Base-by-base conservation (phyloP, 2,797 vertebrate genomes). In the Netta rufina region DNA sequence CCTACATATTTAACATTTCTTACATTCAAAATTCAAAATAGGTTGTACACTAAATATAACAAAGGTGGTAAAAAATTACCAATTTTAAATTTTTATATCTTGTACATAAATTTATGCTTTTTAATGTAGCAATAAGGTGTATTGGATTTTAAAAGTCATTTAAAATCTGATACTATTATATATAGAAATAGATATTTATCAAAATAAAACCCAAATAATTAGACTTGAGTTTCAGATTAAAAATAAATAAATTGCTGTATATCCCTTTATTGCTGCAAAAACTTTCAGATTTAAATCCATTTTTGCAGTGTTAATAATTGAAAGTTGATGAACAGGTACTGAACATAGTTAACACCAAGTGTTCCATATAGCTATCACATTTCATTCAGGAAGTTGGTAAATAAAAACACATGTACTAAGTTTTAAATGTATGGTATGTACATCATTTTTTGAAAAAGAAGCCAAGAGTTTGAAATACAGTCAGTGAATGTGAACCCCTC, bases 311-410 rank as follows among this genome's bases (percentile, higher is more conserved):
- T 13, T 85, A 89, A 85, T 72, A 66, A 91, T 25, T 91, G n/a
- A 33, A 89, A 72, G 13, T 75, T 91, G 84, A 10, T 81, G 70
- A 91, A 86, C 76, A 93, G 73, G 89, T 89, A 93, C 36, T 75
- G 92, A 95, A 72, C 32, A 62, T 0, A 72, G 54, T 72, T 81
- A 87, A 93, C 82, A 80, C 51, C 62, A 94, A 83, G 54, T 57
- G 76, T 58, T 93, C 79, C 82, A 87, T 11, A 89, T 32, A 85
- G 49, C 73, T 91, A 93, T 75, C 76, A 62, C 65, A 78, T 85
- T 93, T 78, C 94, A 54, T 66, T 92, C 82, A 94, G 87, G 92
- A 96, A 91, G 79, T n/a, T 60, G 38, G 15, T 84, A 96, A 94
- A 66, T 92, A 79, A 85, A 96, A 93, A 93, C 79, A 91, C 21